Evolutionary conservation across 2,797 vertebrate species (phyloP).

Genomic region (Sebastes iracundus): DNA sequence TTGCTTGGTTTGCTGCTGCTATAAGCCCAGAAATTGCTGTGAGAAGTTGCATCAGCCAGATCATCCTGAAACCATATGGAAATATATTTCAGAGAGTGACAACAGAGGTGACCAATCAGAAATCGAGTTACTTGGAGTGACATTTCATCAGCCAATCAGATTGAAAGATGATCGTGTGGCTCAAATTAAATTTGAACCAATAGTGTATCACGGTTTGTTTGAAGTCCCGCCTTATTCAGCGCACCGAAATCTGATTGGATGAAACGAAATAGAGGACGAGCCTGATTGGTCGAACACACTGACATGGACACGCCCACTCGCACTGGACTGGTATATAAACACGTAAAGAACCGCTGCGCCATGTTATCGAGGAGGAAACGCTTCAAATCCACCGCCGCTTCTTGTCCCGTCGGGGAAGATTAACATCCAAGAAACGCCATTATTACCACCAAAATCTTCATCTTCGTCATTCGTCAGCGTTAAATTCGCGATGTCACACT

Average conservation of each 20-base stretch:
- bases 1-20: neutral
- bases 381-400: rapidly evolving
- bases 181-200: slow-evolving; percentile 30
- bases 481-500: rapidly evolving
- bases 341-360: neutral
- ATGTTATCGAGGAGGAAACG: slow-evolving; percentile 38
- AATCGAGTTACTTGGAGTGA: neutral
- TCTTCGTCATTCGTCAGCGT: rapidly evolving
- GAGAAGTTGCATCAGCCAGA: slow-evolving; percentile 82
- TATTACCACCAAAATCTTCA: no score
- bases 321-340: slow-evolving; percentile 47
- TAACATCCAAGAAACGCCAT: rapidly evolving
- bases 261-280: rapidly evolving
- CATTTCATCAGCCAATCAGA: slow-evolving; percentile 28
- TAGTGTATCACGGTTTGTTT: neutral
- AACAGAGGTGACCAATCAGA: slow-evolving; percentile 51
- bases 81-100: slow-evolving; percentile 38
- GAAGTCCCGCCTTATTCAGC: slow-evolving; percentile 8
- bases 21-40: slow-evolving; percentile 62
- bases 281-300: slow-evolving; percentile 60
- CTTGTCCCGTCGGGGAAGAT: rapidly evolving
- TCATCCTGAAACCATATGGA: neutral
- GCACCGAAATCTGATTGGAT: slow-evolving; percentile 54
- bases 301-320: neutral
- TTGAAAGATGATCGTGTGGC: rapidly evolving